phyloP scores from a whole-genome alignment of 2,797 vertebrate genomes.

The Salmo trutta region DNA sequence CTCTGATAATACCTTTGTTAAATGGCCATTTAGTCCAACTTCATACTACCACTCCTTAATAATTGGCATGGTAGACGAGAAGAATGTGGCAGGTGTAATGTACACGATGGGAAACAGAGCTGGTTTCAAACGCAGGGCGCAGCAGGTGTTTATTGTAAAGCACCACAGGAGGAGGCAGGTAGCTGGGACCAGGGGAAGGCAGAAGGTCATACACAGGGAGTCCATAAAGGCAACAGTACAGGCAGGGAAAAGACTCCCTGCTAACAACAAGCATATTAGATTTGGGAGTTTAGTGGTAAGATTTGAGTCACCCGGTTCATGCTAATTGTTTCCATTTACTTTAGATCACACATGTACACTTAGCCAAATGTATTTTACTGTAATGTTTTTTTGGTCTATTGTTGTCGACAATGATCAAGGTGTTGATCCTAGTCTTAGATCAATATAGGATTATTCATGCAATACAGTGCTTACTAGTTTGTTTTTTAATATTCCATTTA shows the following conservation, averaged over 20 bases:
- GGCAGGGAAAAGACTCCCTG: not conserved
- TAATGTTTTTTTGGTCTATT: not conserved
- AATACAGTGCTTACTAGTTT: not conserved
- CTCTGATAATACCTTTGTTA: slow-evolving; percentile 41
- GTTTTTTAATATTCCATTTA: not conserved
- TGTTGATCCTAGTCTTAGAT: not conserved
- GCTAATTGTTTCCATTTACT: not conserved
- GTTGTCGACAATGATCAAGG: not conserved
- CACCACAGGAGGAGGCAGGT: too few species aligned
- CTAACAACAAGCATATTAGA: not conserved
- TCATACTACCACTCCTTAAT: slow-evolving; percentile 21
- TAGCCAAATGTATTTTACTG: not conserved
- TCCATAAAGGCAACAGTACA: too few species aligned
- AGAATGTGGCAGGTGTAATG: not conserved
- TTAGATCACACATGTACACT: not conserved
- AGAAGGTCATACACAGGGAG: too few species aligned
- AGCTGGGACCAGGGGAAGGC: too few species aligned
- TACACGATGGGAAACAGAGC: too few species aligned
- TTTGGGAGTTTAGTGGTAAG: not conserved
- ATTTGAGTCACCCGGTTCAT: not conserved
- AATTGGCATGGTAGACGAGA: slow-evolving; percentile 36
- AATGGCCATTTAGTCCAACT: slow-evolving; percentile 38
- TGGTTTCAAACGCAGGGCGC: too few species aligned
- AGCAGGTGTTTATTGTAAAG: too few species aligned
- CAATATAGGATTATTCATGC: not conserved